A percentile compares a stretch with the other conserved stretches of the same genome.
phyloP scores from a whole-genome alignment of 2,113 vertebrate species.

The Mustelus asterias region DNA sequence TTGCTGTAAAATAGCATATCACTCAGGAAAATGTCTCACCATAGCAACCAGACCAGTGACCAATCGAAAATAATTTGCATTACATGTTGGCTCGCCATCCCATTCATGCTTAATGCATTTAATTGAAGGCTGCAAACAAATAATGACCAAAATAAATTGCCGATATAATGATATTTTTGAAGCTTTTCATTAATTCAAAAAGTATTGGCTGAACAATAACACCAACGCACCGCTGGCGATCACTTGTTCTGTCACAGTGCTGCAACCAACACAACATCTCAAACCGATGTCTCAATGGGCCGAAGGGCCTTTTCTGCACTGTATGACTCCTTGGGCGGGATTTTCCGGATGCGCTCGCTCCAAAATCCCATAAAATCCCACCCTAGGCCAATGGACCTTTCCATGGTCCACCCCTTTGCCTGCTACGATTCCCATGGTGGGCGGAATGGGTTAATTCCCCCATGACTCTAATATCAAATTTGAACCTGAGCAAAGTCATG shows the following conservation, averaged over 20 bases:
- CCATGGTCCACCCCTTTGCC: no score
- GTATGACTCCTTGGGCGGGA: no score
- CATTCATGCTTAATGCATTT: not conserved
- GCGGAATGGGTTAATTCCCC: no score
- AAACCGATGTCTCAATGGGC: not conserved
- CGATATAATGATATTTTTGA: not conserved
- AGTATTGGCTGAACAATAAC: not conserved
- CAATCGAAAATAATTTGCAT: not conserved
- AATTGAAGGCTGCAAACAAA: not conserved
- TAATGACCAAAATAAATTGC: not conserved
- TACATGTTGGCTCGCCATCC: not conserved
- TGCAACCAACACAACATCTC: not conserved
- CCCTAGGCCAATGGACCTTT: no score
- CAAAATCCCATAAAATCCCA: no score
- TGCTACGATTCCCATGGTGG: no score
- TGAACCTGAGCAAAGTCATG: not conserved
- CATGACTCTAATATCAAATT: not conserved
- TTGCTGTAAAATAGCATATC: not conserved
- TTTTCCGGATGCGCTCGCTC: no score
- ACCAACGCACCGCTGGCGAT: not conserved
- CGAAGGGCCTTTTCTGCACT: no score
- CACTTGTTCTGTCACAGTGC: not conserved
- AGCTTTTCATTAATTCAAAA: slow-evolving; percentile 26
- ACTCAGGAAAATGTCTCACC: not conserved
- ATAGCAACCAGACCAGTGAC: not conserved